Evolutionary conservation across 2,888 invertebrate genomes (phyloP), one percentile per base, ranked within the genome.

Genomic region (Drosophila sordidapex): DNA sequence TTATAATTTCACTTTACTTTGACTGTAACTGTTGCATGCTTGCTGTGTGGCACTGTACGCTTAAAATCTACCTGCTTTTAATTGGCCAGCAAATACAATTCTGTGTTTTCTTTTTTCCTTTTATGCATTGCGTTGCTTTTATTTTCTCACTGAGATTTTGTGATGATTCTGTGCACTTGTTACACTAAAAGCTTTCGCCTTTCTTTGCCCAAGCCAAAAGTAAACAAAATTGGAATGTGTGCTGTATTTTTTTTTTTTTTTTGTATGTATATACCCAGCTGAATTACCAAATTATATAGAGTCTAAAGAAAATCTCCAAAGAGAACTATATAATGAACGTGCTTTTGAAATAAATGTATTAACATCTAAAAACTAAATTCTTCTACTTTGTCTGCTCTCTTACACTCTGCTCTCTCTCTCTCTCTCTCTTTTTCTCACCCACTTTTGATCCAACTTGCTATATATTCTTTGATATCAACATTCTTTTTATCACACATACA

Each of bases 361-460:
- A 69, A 68, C 57, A 52, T 64, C 52, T 68, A 63, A 70, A 70
- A 77, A 87, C 76, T 81, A 65, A 88, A 64, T 87, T 74, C 87
- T 89, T 89, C 81, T 89, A 74, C 81, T 89, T 87, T 87, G 83
- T 87, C 86, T 87, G 90, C 81, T 86, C 88, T 86, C 87, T 86
- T 71, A 76, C 79, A 76, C 68, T 75, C 64, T 83, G 68, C n/a
- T 78, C 60, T 71, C 68, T 71, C 70, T 70, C 58, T 74, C 69
- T 74, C 52, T 78, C 54, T 70, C 62, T 73, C 31, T 73, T 49
- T 58, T 56, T 68, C 67, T 72, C 70, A 74, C 84, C 73, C 65
- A 70, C 43, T 82, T 27, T 79, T 48, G 40, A 54, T 72, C 53
- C 76, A 56, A 66, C 46, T 60, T 15, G 11, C 40, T 69, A 52